Base-by-base conservation (phyloP, 1,140 invertebrate genomes). In the Aphis gossypii region DNA sequence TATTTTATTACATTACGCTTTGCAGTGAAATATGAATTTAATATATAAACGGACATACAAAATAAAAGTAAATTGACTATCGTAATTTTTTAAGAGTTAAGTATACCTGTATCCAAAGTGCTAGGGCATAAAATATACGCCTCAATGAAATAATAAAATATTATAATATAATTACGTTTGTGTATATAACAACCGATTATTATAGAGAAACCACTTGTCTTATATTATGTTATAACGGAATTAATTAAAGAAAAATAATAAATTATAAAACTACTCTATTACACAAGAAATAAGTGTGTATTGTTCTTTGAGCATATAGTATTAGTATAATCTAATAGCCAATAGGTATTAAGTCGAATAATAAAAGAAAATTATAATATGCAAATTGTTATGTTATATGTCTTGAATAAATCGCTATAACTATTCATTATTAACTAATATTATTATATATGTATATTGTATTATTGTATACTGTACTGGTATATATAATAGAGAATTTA, bases 161-260 rank as follows among this genome's bases (percentile, higher is more conserved):
- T n/a, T n/a, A 18, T 76, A 68, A 30, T 30, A n/a, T 68, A 76
- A 35, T 76, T n/a, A n/a, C n/a, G n/a, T 76, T 76, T 68, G 60
- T n/a, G 30, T 76, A n/a, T 18, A 76, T 30, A 76, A 76, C 60
- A 76, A 18, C 30, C 30, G 30, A 76, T 76, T 11, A 76, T 76
- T 76, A 30, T 30, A 18, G 14, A 76, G 1, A n/a, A n/a, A 35
- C 14, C 4, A n/a, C 60, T 76, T 68, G 14, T 41, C 38, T 41
- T 41, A 1, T 41, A 41, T 41, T n/a, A n/a, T 14, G 60, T 51
- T 51, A 18, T 51, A 51, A 14, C 3, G 60, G 25, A n/a, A 76
- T 76, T 76, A 76, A 68, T 76, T 76, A 76, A 76, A 76, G 30
- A 76, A n/a, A 14, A 76, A 76, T 76, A 76, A 76, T 76, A 76